A percentile compares a stretch with the other conserved stretches of the same genome.
These are phyloP conservation scores for Callithrix jacchus DNA, from an alignment of 2,113 vertebrate genomes.

Conservation along the genomic window DNA sequence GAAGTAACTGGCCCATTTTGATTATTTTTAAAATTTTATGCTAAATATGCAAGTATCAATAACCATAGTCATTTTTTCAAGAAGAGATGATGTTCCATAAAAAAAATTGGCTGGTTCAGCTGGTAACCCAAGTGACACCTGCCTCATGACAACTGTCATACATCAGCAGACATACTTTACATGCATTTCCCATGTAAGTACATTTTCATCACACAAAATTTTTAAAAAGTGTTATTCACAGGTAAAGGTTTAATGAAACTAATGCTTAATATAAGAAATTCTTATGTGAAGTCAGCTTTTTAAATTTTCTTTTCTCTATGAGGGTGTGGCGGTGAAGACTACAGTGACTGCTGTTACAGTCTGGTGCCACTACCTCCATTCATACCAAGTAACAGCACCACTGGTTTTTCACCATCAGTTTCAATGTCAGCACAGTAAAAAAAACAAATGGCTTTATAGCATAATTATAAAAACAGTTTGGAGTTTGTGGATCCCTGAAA, in stretches of 20 bases:
- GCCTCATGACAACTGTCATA: background rate
- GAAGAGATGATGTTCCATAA: background rate
- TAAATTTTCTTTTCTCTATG: background rate
- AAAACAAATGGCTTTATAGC: background rate
- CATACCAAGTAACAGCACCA: too few species aligned
- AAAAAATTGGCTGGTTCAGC: background rate
- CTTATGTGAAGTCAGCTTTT: background rate
- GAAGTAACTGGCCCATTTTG: background rate
- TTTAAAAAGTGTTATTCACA: background rate
- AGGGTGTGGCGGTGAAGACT: background rate
- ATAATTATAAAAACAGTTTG: background rate
- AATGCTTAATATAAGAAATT: background rate
- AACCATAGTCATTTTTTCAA: background rate
- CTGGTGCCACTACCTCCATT: background rate
- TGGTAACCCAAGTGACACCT: background rate
- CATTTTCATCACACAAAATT: background rate
- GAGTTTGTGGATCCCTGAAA: background rate
- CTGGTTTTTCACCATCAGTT: background rate
- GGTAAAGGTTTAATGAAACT: background rate
- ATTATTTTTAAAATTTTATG: background rate
- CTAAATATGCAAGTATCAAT: background rate
- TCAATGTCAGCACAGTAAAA: background rate
- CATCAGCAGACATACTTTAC: background rate
- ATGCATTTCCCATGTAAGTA: background rate
- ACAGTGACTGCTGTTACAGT: rapidly evolving